Percentiles rank a stretch among this genome's conserved stretches.
Conservation (phyloP, 1,140 invertebrate species). For the Tetraneura akinire region DNA sequence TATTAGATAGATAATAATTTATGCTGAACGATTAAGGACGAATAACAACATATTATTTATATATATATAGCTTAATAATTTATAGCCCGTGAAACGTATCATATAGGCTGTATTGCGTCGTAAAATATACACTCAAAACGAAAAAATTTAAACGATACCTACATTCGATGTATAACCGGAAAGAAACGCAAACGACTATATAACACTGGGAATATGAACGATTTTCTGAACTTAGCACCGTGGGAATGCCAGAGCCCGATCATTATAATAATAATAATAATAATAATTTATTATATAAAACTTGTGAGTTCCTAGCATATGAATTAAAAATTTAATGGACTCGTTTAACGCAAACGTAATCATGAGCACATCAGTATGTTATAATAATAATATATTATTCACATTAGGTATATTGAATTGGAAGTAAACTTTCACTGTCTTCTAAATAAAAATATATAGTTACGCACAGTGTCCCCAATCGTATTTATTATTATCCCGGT, state of each 20-base stretch:
- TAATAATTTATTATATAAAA: too few species aligned
- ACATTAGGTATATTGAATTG: not conserved
- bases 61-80: too few species aligned
- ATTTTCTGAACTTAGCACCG: not conserved
- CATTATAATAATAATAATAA: conserved; percentile 31
- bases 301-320: not conserved
- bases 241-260: not conserved
- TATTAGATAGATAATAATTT: too few species aligned
- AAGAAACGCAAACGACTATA: not conserved
- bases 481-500: too few species aligned
- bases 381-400: too few species aligned
- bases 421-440: not conserved
- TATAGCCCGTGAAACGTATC: too few species aligned
- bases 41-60: too few species aligned
- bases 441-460: not conserved
- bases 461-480: too few species aligned
- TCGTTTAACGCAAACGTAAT: not conserved
- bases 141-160: not conserved
- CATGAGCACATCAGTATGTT: not conserved
- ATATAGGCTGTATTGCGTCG: too few species aligned
- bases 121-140: too few species aligned
- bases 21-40: too few species aligned
- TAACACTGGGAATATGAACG: not conserved
- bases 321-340: not conserved
- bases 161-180: conserved; percentile 1